These are phyloP conservation scores for Spinibarbus caldwelli DNA, from an alignment of 2,797 vertebrate genomes.

Conservation along the genomic window DNA sequence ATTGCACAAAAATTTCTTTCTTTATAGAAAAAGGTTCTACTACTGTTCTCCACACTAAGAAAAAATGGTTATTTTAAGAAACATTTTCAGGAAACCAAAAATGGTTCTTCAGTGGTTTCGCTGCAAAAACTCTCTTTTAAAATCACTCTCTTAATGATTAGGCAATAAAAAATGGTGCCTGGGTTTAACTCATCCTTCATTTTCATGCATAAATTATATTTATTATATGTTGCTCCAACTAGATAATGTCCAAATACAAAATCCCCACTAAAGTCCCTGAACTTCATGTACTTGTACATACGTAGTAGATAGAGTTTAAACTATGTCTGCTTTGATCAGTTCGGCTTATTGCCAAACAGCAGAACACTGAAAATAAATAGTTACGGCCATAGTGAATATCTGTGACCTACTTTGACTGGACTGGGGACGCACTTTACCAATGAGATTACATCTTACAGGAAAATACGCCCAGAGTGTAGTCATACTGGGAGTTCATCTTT, in stretches of 20 bases:
- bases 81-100: not conserved
- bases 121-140: not conserved
- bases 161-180: too few species aligned
- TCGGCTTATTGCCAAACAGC: not conserved
- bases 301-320: not conserved
- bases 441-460: conserved; percentile 54
- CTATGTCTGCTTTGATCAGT: not conserved
- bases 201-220: not conserved
- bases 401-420: conserved; percentile 72
- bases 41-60: not conserved
- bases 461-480: conserved; percentile 58
- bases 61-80: not conserved
- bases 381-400: conserved; percentile 58
- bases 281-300: not conserved
- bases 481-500: conserved; percentile 42
- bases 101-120: not conserved
- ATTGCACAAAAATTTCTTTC: not conserved
- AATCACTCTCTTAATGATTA: not conserved
- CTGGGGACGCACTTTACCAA: conserved; percentile 55
- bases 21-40: not conserved
- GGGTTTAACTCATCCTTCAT: not conserved
- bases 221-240: not conserved
- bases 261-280: not conserved
- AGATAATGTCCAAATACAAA: not conserved
- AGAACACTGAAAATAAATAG: conserved; percentile 67